phyloP scores from a whole-genome alignment of 2,113 vertebrate species.

The Mobula birostris region DNA sequence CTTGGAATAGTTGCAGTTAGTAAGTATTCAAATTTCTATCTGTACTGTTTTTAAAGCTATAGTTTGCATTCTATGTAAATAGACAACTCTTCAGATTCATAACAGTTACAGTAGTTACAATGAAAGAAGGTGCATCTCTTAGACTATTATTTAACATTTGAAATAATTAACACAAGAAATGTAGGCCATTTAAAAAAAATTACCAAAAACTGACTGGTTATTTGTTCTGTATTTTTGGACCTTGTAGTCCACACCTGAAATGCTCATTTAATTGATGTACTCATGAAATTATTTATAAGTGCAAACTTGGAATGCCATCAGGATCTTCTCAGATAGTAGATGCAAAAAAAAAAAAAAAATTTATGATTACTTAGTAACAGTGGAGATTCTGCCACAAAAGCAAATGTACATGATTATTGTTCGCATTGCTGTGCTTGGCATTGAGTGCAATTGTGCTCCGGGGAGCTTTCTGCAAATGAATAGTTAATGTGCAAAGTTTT shows the following conservation, averaged over 20 bases:
- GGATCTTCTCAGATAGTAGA: too few species aligned
- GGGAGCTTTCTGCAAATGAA: background rate
- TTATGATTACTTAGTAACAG: background rate
- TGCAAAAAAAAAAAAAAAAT: too few species aligned
- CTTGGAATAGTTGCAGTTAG: constrained; percentile 88
- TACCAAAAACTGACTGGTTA: background rate
- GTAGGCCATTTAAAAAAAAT: background rate
- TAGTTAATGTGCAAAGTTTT: background rate
- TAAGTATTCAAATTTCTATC: constrained; percentile 62
- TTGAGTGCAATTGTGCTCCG: background rate
- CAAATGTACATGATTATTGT: background rate
- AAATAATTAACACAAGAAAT: background rate
- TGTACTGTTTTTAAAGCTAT: background rate
- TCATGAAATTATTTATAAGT: too few species aligned
- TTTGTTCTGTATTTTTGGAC: background rate
- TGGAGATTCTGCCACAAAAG: background rate
- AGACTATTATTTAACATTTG: background rate
- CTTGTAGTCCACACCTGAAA: background rate
- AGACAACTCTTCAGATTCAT: background rate
- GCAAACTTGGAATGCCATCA: background rate
- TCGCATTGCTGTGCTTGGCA: background rate
- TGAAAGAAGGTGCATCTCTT: background rate
- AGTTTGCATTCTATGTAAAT: background rate
- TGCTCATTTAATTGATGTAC: background rate
- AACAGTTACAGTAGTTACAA: background rate